Percentiles rank a stretch among this genome's conserved stretches.
Evolutionary conservation across 2,797 vertebrate species (phyloP).

Genomic region (Gastrophryne carolinensis): DNA sequence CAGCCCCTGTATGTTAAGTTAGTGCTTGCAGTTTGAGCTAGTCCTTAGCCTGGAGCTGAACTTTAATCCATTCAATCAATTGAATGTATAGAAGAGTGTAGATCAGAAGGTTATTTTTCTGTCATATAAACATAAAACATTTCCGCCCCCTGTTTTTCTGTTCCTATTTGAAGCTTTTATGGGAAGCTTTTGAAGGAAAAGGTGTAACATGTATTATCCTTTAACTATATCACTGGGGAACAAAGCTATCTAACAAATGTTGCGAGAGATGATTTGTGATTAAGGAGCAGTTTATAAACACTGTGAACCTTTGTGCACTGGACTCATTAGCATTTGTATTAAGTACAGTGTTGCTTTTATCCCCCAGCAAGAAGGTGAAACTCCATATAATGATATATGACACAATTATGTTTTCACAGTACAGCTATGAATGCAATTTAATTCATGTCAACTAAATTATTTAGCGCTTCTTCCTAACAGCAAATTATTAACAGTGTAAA

Average conservation of each 20-base stretch:
- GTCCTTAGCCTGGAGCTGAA: no score
- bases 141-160: no score
- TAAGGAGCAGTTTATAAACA: constrained; percentile 51
- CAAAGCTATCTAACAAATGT: constrained; percentile 2
- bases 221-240: not conserved
- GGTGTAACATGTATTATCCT: not conserved
- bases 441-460: constrained; percentile 32
- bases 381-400: constrained; percentile 55
- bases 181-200: not conserved
- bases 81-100: no score
- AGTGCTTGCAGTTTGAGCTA: no score
- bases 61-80: no score
- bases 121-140: not conserved
- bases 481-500: constrained; percentile 45
- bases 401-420: constrained; percentile 54
- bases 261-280: constrained; percentile 42
- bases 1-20: no score
- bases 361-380: constrained; percentile 41
- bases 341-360: constrained; percentile 36
- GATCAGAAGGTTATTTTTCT: no score
- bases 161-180: no score
- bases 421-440: constrained; percentile 56
- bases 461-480: constrained; percentile 31
- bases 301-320: constrained; percentile 41
- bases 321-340: constrained; percentile 46